These are phyloP conservation scores for Conger conger DNA, from an alignment of 2,113 vertebrate species.

Conservation along the genomic window DNA sequence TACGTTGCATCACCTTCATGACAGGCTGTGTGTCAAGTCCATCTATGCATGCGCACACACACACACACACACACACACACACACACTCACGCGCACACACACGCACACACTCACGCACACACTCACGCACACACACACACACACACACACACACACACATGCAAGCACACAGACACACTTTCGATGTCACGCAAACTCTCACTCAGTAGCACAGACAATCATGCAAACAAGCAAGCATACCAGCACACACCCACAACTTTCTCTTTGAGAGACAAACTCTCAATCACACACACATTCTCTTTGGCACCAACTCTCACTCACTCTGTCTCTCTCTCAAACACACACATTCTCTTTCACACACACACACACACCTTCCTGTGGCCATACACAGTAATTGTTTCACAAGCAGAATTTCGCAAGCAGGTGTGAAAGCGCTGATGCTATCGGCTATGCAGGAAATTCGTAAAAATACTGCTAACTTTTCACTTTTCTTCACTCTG, in stretches of 20 bases:
- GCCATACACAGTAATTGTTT: too few species aligned
- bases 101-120: background rate
- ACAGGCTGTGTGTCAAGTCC: too few species aligned
- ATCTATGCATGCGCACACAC: background rate
- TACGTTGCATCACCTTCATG: too few species aligned
- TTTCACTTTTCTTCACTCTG: too few species aligned
- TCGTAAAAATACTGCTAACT: too few species aligned
- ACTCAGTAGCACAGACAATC: background rate
- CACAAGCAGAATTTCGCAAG: background rate
- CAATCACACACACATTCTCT: too few species aligned
- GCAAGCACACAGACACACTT: background rate
- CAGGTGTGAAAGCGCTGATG: background rate
- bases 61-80: background rate
- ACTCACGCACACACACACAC: background rate
- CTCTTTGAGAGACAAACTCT: background rate
- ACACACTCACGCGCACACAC: background rate
- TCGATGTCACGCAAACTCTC: background rate
- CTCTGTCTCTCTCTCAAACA: too few species aligned
- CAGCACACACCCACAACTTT: background rate
- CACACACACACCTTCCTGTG: background rate
- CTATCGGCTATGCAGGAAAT: too few species aligned
- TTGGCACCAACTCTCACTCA: too few species aligned
- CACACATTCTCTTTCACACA: too few species aligned
- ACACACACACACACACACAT: conserved; percentile 1
- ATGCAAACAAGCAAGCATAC: background rate